Evolutionary conservation across 2,113 vertebrate species (phyloP).

Genomic region (Sclerurus mexicanus): DNA sequence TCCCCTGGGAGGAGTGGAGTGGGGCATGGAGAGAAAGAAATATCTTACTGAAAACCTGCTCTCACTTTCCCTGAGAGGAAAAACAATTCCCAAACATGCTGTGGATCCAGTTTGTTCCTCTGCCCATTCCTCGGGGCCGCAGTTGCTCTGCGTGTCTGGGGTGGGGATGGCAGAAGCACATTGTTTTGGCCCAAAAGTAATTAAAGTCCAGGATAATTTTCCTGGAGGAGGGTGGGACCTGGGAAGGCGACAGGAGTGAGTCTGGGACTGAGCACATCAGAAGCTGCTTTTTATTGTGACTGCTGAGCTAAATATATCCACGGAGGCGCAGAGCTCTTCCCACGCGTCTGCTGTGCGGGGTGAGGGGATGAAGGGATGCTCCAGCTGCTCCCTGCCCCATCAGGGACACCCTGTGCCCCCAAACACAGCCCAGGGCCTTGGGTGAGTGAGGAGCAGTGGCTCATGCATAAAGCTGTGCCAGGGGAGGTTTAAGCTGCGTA

Average conservation of each 20-base stretch:
- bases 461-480: not conserved
- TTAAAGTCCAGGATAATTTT: conserved; percentile 24
- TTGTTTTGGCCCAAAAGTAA: not conserved
- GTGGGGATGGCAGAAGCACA: not conserved
- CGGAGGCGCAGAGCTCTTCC: not conserved
- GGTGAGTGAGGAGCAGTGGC: not conserved
- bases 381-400: accelerated
- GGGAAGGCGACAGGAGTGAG: not conserved
- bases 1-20: accelerated
- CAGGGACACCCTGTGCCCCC: not conserved
- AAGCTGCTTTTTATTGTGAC: conserved; percentile 21
- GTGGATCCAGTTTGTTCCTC: not conserved
- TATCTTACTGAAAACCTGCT: not conserved
- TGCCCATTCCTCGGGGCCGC: not conserved
- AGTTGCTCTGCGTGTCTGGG: not conserved
- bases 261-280: not conserved
- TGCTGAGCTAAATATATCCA: conserved; percentile 3
- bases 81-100: not conserved
- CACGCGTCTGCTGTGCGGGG: accelerated
- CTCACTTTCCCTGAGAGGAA: not conserved
- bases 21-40: not conserved
- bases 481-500: accelerated
- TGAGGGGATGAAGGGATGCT: not conserved
- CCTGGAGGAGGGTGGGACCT: conserved; percentile 9
- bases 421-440: not conserved